Base-by-base conservation (phyloP, 2,888 invertebrate species). In the Seladonia tumulorum region DNA sequence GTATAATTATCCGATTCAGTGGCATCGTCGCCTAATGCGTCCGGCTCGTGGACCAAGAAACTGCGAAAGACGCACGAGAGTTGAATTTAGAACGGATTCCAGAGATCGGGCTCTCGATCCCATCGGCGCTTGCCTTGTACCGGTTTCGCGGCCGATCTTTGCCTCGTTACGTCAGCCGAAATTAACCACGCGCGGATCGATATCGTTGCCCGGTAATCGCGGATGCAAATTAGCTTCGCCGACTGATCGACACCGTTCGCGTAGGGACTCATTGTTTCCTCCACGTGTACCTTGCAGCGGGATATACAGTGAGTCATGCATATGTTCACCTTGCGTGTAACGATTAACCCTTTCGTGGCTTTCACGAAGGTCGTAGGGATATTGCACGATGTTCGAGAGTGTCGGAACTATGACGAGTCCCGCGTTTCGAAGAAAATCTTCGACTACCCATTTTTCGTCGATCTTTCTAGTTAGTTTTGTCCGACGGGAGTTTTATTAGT, bases 21-120 rank as follows among this genome's bases (percentile, higher is more conserved):
- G 35, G 45, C 22, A 3, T 16, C 5, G 4, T 25, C 7, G 18
- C 10, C 29, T 10, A 35, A 73, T 60, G 35, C 49, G 47, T n/a
- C n/a, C 14, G 16, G 16, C 29, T 16, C 47, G 18, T 16, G 22
- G 47, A 18, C 16, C 7, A 45, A 22, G 57, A 29, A 22, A 29
- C 12, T 25, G 63, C 45, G 74, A 63, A 53, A 71, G 79, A 47
- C 49, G 14, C 35, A 8, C 66, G 22, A 70, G 45, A 49, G 68
- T 72, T 81, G 86, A 81, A 79, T 84, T 84, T 76, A 71, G 74
- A 85, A 85, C 74, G 70, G 63, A 81, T 81, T 84, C 76, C 81
- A 49, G 29, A 53, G 42, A 68, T 71, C 76, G 66, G 42, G 29
- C 45, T 16, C 45, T 16, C 35, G 60, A 29, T 35, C 35, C 22